phyloP scores from a whole-genome alignment of 2,113 vertebrate genomes.

The Setophaga petechia region DNA sequence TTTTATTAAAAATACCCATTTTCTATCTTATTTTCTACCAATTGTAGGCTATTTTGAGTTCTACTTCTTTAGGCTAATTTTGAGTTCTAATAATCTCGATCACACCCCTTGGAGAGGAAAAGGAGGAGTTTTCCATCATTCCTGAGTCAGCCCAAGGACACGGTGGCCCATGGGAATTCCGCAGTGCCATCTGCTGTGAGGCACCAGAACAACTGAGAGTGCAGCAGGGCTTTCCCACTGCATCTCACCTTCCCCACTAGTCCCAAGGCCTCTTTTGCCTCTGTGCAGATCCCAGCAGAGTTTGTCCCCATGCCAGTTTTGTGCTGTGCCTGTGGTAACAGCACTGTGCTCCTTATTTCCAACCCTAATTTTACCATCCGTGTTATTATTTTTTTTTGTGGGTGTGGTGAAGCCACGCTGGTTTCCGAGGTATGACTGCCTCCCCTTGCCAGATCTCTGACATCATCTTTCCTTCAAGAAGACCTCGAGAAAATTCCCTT shows the following conservation, averaged over 20 bases:
- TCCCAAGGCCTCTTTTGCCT: not conserved
- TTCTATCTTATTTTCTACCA: not conserved
- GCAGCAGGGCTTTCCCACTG: not conserved
- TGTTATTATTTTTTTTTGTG: not conserved
- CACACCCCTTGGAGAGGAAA: not conserved
- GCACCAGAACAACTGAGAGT: not conserved
- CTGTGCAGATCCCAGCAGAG: not conserved
- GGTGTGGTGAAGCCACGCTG: not conserved
- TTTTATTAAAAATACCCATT: not conserved
- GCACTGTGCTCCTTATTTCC: not conserved
- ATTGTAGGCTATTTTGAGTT: no score
- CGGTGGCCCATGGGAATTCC: not conserved
- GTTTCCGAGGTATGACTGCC: not conserved
- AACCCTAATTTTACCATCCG: not conserved
- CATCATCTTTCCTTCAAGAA: not conserved
- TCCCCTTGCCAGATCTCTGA: not conserved
- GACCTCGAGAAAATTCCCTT: conserved; percentile 32
- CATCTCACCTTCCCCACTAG: not conserved
- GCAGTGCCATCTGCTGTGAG: not conserved
- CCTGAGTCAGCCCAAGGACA: not conserved
- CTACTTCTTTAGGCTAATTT: not conserved
- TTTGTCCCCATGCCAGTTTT: not conserved
- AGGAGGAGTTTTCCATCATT: not conserved
- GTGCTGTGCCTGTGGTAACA: not conserved
- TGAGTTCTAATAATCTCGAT: not conserved